Evolutionary conservation across 2,797 vertebrate species (phyloP), one percentile per base, ranked within the genome.

Genomic region (Toxotes lorentzi): DNA sequence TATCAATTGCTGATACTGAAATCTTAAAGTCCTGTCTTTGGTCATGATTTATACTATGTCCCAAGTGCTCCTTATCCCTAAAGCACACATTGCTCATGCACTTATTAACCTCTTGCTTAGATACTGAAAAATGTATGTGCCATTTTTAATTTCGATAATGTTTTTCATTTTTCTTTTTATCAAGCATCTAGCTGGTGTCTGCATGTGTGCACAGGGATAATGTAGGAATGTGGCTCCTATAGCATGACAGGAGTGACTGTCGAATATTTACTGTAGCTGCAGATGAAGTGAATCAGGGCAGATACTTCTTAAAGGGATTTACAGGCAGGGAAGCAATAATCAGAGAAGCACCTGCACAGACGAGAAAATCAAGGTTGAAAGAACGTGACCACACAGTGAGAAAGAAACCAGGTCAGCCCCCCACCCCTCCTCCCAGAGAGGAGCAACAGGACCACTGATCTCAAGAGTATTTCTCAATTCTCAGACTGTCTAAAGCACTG

Each of bases 191-290:
- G 58, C 21, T 50, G 70, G 67, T 48, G 17, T 84, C 75, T 74
- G 70, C 27, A 70, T 61, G 74, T 76, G 19, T 57, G 40, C 17
- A 57, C 54, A 78, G 19, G 38, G 53, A 45, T 30, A 13, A 59
- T 40, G 35, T 53, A 41, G 10, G 38, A 45, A 70, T 70, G 9
- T 62, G 38, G 30, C 27, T 54, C 17, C 51, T 76, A 11, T 38
- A 56, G 43, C 47, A 51, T 32, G 35, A 45, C 45, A 68, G 23
- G 32, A 68, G 35, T 68, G 21, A 24, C 48, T 19, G 19, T 56
- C 7, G 2, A 56, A 41, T 24, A 53, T 60, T 56, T 35, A 47
- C 45, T 12, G n/a, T n/a, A 27, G 27, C 59, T 72, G 61, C 43
- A 40, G 12, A 35, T 41, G 19, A 68, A 53, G 9, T 63, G 34